Evolutionary conservation across 2,113 vertebrate species (phyloP).

Genomic region (Myxocyprinus asiaticus): DNA sequence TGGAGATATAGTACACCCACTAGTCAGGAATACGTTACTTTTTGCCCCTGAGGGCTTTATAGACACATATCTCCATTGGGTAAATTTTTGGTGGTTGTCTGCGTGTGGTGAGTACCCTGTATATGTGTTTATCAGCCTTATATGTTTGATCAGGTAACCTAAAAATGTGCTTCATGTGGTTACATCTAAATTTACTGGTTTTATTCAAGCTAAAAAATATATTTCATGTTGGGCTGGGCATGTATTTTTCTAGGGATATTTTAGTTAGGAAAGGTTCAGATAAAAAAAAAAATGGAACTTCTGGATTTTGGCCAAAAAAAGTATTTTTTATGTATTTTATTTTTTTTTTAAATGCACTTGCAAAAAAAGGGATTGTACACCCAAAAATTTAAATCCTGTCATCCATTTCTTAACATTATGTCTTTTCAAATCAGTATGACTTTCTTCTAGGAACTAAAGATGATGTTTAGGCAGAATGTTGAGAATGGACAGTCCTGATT

Average conservation of each 20-base stretch:
- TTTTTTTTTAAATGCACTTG: too few species aligned
- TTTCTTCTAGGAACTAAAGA: too few species aligned
- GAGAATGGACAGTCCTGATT: neutral
- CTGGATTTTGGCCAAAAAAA: neutral
- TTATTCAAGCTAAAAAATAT: too few species aligned
- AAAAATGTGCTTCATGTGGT: too few species aligned
- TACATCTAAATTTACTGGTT: too few species aligned
- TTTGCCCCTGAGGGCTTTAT: neutral
- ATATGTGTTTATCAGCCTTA: neutral
- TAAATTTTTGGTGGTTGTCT: neutral
- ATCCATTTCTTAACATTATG: too few species aligned
- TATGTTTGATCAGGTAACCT: neutral
- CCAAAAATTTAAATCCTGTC: too few species aligned
- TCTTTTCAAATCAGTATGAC: too few species aligned
- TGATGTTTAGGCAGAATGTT: neutral
- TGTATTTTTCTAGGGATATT: neutral
- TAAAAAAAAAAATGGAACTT: neutral
- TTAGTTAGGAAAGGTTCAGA: neutral
- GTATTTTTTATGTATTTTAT: too few species aligned
- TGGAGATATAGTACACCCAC: slow-evolving; percentile 39
- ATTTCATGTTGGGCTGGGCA: neutral
- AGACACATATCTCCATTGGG: slow-evolving; percentile 14
- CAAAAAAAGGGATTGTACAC: too few species aligned
- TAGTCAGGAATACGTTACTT: slow-evolving; percentile 23
- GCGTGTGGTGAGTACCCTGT: slow-evolving; percentile 1